These are phyloP conservation scores for Pelodiscus sinensis DNA, from an alignment of 2,113 vertebrate species.

Conservation along the genomic window DNA sequence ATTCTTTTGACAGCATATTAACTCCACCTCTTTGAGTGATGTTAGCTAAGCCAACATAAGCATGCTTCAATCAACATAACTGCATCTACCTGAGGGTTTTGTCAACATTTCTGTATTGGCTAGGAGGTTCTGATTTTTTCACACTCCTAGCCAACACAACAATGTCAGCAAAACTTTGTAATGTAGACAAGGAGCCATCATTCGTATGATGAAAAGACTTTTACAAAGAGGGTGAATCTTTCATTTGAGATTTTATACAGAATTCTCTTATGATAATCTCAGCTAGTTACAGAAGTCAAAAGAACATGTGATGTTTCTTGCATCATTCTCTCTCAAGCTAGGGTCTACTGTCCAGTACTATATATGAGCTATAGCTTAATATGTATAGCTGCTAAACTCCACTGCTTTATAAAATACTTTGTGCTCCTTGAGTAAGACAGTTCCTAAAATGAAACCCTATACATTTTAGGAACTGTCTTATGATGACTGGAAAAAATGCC, in stretches of 20 bases:
- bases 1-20: background rate
- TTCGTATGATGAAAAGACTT: background rate
- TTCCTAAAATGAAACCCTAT: background rate
- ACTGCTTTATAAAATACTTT: background rate
- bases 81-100: background rate
- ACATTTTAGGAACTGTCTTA: no score
- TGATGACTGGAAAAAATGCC: background rate
- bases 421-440: background rate
- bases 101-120: background rate
- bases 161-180: background rate
- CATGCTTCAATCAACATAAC: background rate
- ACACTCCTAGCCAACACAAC: background rate
- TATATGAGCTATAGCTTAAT: background rate
- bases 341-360: background rate
- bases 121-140: background rate
- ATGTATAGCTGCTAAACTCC: background rate
- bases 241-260: background rate
- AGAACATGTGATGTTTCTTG: background rate
- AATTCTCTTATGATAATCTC: background rate
- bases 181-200: background rate
- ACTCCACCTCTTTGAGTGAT: background rate
- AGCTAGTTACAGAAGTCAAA: background rate
- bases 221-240: background rate
- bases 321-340: background rate
- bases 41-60: background rate